phyloP scores from a whole-genome alignment of 1,140 invertebrate species.

The Sipha flava region DNA sequence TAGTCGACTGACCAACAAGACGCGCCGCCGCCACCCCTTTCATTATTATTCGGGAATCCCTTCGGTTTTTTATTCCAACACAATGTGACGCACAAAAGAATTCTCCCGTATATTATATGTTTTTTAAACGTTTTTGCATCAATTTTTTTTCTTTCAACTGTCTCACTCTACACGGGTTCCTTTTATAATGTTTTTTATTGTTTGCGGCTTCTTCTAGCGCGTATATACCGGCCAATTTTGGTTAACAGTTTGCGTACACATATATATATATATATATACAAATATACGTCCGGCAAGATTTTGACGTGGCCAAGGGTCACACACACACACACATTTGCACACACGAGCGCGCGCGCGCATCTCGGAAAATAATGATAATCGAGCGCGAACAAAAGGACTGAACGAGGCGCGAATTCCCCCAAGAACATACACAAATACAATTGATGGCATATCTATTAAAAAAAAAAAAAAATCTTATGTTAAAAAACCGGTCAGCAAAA shows the following conservation, averaged over 20 bases:
- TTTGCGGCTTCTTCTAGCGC: constrained; percentile 1
- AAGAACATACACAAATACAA: neutral
- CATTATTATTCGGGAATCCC: constrained; percentile 11
- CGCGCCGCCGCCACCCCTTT: neutral
- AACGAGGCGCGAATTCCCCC: constrained; percentile 17
- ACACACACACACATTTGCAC: neutral
- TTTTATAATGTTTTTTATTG: constrained; percentile 17
- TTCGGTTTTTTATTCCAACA: neutral
- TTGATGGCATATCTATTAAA: constrained; percentile 10
- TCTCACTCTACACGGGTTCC: neutral
- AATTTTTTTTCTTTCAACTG: neutral
- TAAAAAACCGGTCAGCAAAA: constrained; percentile 27
- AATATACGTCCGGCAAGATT: constrained; percentile 9
- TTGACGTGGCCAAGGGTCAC: constrained; percentile 17
- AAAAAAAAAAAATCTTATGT: neutral
- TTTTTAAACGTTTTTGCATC: constrained; percentile 30
- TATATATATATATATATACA: neutral
- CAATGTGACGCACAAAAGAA: constrained; percentile 1
- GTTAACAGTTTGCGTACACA: neutral
- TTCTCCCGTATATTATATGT: neutral
- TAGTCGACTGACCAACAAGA: constrained; percentile 6
- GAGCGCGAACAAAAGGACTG: constrained; percentile 14
- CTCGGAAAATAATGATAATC: neutral
- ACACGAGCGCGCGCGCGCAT: too few species aligned
- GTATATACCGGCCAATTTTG: constrained; percentile 24